phyloP scores from a whole-genome alignment of 2,113 vertebrate genomes.

The Leucoraja erinaceus region DNA sequence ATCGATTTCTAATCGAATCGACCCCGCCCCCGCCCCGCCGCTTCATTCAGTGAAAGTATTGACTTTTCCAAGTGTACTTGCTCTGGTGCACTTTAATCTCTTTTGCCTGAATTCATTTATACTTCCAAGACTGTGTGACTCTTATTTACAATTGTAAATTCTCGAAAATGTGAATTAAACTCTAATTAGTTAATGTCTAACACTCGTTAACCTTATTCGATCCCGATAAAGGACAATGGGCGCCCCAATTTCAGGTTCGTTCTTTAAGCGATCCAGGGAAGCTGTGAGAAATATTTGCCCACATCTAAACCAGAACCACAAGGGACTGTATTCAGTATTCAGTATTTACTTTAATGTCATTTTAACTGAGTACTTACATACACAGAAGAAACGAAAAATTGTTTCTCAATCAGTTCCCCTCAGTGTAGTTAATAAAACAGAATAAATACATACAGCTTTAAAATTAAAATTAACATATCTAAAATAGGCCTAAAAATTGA shows the following conservation, averaged over 20 bases:
- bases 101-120: not conserved
- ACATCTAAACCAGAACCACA: not conserved
- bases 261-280: not conserved
- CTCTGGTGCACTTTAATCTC: not conserved
- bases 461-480: too few relatives aligned
- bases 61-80: not conserved
- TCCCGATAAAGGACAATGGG: not conserved
- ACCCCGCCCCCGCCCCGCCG: too few relatives aligned
- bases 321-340: too few relatives aligned
- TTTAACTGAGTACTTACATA: too few relatives aligned
- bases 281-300: not conserved
- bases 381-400: too few relatives aligned
- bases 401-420: too few relatives aligned
- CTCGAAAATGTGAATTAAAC: not conserved
- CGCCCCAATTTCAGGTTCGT: not conserved
- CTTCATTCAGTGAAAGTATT: too few relatives aligned
- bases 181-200: not conserved
- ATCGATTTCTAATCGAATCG: not conserved
- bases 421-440: too few relatives aligned
- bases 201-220: not conserved
- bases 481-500: too few relatives aligned
- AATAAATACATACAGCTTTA: too few relatives aligned
- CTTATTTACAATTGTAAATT: not conserved
- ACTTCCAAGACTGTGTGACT: not conserved
- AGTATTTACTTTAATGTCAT: too few relatives aligned